Base-by-base conservation (phyloP, 2,888 invertebrate genomes). In the Alloplasta piceator region DNA sequence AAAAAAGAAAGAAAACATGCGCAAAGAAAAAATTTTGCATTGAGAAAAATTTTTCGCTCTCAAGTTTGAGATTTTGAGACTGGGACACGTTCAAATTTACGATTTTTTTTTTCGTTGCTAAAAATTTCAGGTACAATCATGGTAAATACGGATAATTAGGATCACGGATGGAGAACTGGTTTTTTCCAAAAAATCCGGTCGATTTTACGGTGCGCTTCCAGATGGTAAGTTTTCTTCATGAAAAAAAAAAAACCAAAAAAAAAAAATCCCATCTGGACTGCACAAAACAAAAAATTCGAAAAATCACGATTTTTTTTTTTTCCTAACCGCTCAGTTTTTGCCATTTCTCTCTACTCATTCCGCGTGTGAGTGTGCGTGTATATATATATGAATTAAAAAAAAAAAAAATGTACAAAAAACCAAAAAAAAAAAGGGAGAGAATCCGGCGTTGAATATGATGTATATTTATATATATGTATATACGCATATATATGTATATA, bases 181-280 rank as follows among this genome's bases (percentile, higher is more conserved):
- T 67, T 36, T 55, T 5, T 7, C 39, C 64, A 6, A 26, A 26
- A 26, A 26, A 14, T 64, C 56, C 68, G 66, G 52, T 61, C 67
- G 72, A 79, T 72, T 74, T 77, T 64, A 76, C 72, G 43, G 66
- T 68, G 55, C 77, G 74, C 78, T 73, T 74, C 78, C 82, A 89
- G 90, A 90, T 90, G 91, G 91, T 91, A 91, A 91, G 91, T 91
- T 89, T 85, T 87, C 90, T 88, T 88, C 88, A 89, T 85, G 87
- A 87, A 85, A 85, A 84, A 82, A 75, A 74, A 77, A 48, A 71
- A 75, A n/a, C n/a, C 61, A 70, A 67, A 60, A 55, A 52, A 66
- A 73, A 61, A 85, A 83, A 78, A 64, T 58, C 66, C 60, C 12
- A 58, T 64, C 26, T 26, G 26, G 75, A 56, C 56, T 70, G 50